Evolutionary conservation across 1,140 invertebrate species (phyloP).

Genomic region (Sarcophaga peregrina): DNA sequence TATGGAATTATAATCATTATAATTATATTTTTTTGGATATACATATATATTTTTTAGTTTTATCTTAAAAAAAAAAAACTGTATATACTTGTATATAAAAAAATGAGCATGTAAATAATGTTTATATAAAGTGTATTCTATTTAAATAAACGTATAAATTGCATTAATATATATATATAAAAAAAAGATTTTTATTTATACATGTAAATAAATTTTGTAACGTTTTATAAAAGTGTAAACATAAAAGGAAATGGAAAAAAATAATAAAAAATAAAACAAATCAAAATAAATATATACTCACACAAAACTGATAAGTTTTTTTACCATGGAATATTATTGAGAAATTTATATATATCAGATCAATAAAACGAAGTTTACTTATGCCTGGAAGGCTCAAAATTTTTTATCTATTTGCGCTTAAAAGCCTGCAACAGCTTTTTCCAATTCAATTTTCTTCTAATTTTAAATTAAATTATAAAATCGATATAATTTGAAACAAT

Average conservation of each 20-base stretch:
- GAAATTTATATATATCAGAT: too few relatives aligned
- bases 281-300: not conserved
- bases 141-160: slow-evolving; percentile 14
- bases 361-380: too few relatives aligned
- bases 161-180: slow-evolving; percentile 6
- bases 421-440: too few relatives aligned
- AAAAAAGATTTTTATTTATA: not conserved
- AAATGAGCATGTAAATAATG: slow-evolving; percentile 28
- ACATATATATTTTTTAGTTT: slow-evolving; percentile 35
- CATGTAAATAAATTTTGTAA: slow-evolving; percentile 24
- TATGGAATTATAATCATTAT: slow-evolving; percentile 64
- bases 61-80: slow-evolving; percentile 28
- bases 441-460: too few relatives aligned
- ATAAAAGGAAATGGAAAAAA: slow-evolving; percentile 4
- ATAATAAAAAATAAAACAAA: not conserved
- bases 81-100: slow-evolving; percentile 4
- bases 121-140: slow-evolving; percentile 31
- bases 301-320: not conserved
- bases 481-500: too few relatives aligned
- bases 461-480: too few relatives aligned
- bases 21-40: slow-evolving; percentile 50
- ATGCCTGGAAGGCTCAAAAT: too few relatives aligned
- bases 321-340: too few relatives aligned
- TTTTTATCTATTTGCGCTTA: too few relatives aligned
- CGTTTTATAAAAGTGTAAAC: slow-evolving; percentile 11